A percentile compares a stretch with the other conserved stretches of the same genome.
Evolutionary conservation across 2,888 invertebrate genomes (phyloP).

Genomic region (Hipparchia semele): DNA sequence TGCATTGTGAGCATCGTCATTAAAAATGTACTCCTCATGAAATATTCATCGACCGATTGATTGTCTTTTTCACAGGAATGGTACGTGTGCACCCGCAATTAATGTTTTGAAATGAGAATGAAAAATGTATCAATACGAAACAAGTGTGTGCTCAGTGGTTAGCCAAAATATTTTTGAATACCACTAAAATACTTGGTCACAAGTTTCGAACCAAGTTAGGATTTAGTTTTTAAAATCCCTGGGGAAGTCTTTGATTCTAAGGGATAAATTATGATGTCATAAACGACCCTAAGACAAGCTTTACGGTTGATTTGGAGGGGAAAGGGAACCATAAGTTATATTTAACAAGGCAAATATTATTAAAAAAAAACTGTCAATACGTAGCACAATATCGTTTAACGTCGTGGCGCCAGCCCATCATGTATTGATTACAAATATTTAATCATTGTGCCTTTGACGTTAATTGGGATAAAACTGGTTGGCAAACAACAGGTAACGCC

Average conservation of each 20-base stretch:
- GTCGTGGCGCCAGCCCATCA: neutral
- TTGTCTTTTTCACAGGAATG: slow-evolving; percentile 48
- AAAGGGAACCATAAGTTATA: too few relatives aligned
- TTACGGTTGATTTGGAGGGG: too few relatives aligned
- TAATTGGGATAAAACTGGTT: slow-evolving; percentile 18
- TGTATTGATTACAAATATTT: slow-evolving; percentile 16
- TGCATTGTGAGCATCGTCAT: slow-evolving; percentile 59
- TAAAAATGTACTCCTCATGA: slow-evolving; percentile 60
- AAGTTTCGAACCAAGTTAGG: too few relatives aligned
- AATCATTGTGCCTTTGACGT: slow-evolving; percentile 18
- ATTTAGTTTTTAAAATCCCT: too few relatives aligned
- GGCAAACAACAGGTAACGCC: slow-evolving; percentile 14
- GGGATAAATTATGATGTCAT: too few relatives aligned
- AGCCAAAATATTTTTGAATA: neutral
- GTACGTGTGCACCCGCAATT: slow-evolving; percentile 35
- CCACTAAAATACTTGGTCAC: neutral
- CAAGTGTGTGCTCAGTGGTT: neutral
- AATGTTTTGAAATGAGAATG: slow-evolving; percentile 25
- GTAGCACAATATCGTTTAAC: neutral
- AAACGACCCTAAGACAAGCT: too few relatives aligned
- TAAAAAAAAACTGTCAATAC: neutral
- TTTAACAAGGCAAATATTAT: neutral
- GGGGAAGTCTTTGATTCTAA: too few relatives aligned
- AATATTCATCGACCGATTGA: slow-evolving; percentile 59
- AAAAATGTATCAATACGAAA: neutral